phyloP scores from a whole-genome alignment of 2,888 invertebrate genomes.

The Himalopsyche tibetana region DNA sequence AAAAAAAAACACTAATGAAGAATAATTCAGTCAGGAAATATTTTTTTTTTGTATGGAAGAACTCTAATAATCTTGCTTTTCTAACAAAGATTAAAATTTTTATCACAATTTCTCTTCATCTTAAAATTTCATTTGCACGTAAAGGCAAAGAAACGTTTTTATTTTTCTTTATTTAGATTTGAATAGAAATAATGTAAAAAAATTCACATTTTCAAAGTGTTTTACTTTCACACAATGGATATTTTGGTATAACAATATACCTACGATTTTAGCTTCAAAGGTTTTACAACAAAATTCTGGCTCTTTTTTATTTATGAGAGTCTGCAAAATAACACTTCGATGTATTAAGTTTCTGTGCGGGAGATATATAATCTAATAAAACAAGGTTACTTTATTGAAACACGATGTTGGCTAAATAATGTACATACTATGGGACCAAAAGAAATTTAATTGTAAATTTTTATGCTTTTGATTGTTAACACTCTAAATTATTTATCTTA shows the following conservation, averaged over 20 bases:
- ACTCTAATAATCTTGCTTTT: background rate
- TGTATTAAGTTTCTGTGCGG: too few relatives aligned
- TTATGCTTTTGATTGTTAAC: too few relatives aligned
- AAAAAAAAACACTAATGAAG: conserved; percentile 13
- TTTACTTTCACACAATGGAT: conserved; percentile 5
- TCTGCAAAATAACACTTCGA: conserved; percentile 1
- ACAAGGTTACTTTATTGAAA: too few relatives aligned
- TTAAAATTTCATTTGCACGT: conserved; percentile 10
- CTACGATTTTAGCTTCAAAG: background rate
- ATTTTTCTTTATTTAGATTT: conserved; percentile 25
- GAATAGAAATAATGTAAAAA: background rate
- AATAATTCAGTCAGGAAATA: conserved; percentile 15
- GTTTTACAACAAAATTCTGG: background rate
- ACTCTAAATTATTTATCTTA: too few relatives aligned
- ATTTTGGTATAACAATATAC: background rate
- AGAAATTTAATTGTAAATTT: too few relatives aligned
- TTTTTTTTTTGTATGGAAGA: background rate
- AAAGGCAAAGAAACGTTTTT: conserved; percentile 30
- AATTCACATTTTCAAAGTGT: background rate
- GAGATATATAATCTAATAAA: too few relatives aligned
- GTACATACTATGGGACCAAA: too few relatives aligned
- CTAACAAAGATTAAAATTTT: conserved; percentile 23
- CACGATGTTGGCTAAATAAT: too few relatives aligned
- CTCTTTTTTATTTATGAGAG: background rate
- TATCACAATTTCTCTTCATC: conserved; percentile 22